phyloP scores from a whole-genome alignment of 1,140 invertebrate genomes.

The Ruditapes philippinarum region DNA sequence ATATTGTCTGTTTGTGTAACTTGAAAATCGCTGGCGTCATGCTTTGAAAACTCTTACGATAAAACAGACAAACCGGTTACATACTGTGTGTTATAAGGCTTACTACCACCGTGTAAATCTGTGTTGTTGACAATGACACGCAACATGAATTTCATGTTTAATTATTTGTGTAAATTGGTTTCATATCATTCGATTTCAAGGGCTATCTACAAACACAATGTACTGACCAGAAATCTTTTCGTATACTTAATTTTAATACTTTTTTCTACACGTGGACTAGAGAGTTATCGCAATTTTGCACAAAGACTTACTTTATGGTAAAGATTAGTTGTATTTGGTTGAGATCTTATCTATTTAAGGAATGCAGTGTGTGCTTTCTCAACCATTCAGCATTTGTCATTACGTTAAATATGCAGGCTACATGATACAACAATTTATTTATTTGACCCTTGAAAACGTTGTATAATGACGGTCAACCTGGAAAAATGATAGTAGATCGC shows the following conservation, averaged over 20 bases:
- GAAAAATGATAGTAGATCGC: not conserved
- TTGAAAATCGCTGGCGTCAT: not conserved
- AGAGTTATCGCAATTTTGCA: too few relatives aligned
- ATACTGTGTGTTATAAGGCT: too few relatives aligned
- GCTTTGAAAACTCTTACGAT: not conserved
- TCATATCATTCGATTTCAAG: too few relatives aligned
- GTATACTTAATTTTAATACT: too few relatives aligned
- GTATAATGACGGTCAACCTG: not conserved
- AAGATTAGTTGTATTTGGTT: not conserved
- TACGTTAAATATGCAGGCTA: not conserved
- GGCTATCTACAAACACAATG: too few relatives aligned
- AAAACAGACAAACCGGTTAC: too few relatives aligned
- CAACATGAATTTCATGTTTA: too few relatives aligned
- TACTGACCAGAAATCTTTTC: too few relatives aligned
- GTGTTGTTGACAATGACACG: too few relatives aligned
- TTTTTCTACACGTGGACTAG: too few relatives aligned
- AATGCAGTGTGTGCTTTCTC: slow-evolving; percentile 9
- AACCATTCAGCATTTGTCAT: slow-evolving; percentile 27
- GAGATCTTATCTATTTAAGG: slow-evolving; percentile 51
- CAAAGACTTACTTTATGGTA: not conserved
- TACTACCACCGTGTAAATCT: too few relatives aligned
- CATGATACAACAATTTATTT: not conserved
- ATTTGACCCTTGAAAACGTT: not conserved
- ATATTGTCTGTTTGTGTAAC: not conserved
- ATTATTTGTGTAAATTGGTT: too few relatives aligned